Evolutionary conservation across 2,113 vertebrate genomes (phyloP), one percentile per base, ranked within the genome.

Genomic region (Tretioscincus oriximinensis): DNA sequence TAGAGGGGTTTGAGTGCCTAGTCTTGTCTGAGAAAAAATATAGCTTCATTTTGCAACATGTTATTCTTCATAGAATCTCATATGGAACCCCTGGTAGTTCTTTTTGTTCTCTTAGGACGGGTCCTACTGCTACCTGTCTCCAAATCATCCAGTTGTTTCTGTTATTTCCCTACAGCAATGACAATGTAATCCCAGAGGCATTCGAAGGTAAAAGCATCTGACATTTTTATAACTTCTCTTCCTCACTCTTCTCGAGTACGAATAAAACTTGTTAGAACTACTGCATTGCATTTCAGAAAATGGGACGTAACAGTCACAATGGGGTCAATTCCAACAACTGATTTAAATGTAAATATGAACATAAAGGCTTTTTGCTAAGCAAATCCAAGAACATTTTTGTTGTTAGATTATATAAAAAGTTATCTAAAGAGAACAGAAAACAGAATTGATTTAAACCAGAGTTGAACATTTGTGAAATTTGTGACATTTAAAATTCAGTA

Each of bases 81-180:
- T 54, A 54, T 70, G 41, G 47, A 80, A 51, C 72, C 66, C 72
- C 26, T 76, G 54, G 45, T 80, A 76, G 14, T 84, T 75, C 20
- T 76, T 47, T 77, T 54, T n/a, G 16, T 28, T 70, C 73, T 76
- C 58, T 76, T 47, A 84, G 77, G 54, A 76, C 16, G 21, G 58
- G 78, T 76, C 71, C 72, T 31, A 29, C 28, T 54, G 54, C 80
- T 45, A 75, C n/a, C 72, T 76, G 71, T 70, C 77, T 84, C 82
- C 77, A 76, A 84, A 80, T 76, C 72, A 75, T 76, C 54, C 77
- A 80, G 71, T 80, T 79, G 80, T 68, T 76, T 80, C 70, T 70
- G 77, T 74, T 84, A 80, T 80, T 74, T 83, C 61, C 75, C 68
- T 65, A 82, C 65, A 84, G 77, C 54, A 75, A 76, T 70, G 66